Evolutionary conservation across 2,797 vertebrate genomes (phyloP), one percentile per base, ranked within the genome.

Genomic region (Pteropus rufus): DNA sequence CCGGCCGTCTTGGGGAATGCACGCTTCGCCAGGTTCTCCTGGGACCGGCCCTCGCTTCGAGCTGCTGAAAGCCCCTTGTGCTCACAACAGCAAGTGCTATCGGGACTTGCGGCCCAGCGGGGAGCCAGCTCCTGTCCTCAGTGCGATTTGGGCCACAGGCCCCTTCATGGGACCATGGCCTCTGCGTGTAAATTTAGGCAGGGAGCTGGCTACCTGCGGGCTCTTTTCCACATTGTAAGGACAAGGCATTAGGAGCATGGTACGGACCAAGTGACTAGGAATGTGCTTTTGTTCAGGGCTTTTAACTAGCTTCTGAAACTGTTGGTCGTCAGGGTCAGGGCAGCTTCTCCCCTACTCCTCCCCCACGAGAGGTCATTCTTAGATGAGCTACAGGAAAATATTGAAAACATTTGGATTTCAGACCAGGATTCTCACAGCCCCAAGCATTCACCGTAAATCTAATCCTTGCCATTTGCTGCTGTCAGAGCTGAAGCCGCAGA

Each of bases 401-500:
- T 3, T 41, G 62, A 11, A 56, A 52, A 7, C 0, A 0, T 36
- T 52, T 82, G 23, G 21, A 2, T n/a, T 31, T 58, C 44, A 7
- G 34, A 29, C 15, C 12, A 46, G 54, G 62, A 39, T 3, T n/a
- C 60, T 54, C 16, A 7, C 11, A 54, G 3, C 64, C 16, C 56
- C 9, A 0, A 0, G 29, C 60, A 12, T 26, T 19, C 3, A 5
- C 46, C 21, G 0, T 9, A 12, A 12, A 7, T 16, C 56, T 95
- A 24, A 91, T 34, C 31, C n/a, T 29, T 54, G 11, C 67, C 56
- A 34, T 46, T 19, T 83, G 52, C 73, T 31, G 52, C 62, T 41
- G 52, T 31, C 96, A 99, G 99, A 99, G 91, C 98, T 99, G 97
- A 98, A 98, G 91, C 99, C 99, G 0, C 98, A 97, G 90, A 36